Base-by-base conservation (phyloP, 30 jellyfish, hydroid and myxozoan species). In the Mastigias papua region DNA sequence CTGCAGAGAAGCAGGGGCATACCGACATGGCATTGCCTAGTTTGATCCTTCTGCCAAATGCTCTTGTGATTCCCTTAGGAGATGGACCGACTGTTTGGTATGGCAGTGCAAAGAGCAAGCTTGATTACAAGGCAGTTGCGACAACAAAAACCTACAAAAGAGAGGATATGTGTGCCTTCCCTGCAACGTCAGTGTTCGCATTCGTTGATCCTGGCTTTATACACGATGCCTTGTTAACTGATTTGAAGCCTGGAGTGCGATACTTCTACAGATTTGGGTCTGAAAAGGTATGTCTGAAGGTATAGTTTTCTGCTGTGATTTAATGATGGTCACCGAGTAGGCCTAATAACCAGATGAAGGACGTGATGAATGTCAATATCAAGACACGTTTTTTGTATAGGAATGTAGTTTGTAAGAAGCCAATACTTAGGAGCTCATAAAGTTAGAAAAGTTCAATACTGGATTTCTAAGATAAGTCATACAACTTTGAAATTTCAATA, bases 141-240 rank as follows among this genome's bases (percentile, higher is more conserved):
- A 75, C 83, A 26, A 80, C 92, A 49, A 89, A 70, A 34, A 86
- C 97, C 22, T 92, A 92, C 79, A 86, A 87, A 37, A 92, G 96
- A 35, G 81, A 89, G 3, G 97, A 92, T 80, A 86, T 92, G 98
- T 92, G 98, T 73, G 98, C 86, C 27, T 73, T 75, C 28, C 98
- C 98, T 48, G 98, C 98, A 60, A 73, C 86, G 22, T 34, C 96
- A 34, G 23, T 42, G 28, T 20, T 75, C 68, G 97, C 98, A 0
- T 93, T 81, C 68, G 70, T 90, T 22, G 96, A 88, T 23, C 98
- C 98, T 69, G 98, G 98, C 10, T 69, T 62, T 25, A 93, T 93
- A 31, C 97, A 93, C 62, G 98, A 93, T 80, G 97, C 84, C 0
- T 78, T 93, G 81, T n/a, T 93, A 32, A 35, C 78, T 23, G 83